Base-by-base conservation (phyloP, 2,888 invertebrate species). In the Epinotia ramella region DNA sequence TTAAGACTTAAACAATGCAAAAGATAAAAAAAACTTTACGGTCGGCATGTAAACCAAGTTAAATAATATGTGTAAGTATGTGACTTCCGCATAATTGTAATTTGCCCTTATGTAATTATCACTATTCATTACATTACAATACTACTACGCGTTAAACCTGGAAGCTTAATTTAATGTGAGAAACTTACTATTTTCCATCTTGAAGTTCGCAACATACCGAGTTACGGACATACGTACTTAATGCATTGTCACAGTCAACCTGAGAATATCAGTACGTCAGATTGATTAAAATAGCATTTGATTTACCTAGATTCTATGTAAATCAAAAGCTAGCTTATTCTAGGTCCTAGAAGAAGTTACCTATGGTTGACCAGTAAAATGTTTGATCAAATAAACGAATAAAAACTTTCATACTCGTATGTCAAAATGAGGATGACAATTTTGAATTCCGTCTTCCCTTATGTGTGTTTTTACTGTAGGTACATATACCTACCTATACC, bases 101-200 rank as follows among this genome's bases (percentile, higher is more conserved):
- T 40, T 56, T 20, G 65, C 65, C 75, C 70, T 75, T 75, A 75
- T 65, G 60, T 75, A 56, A 70, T 40, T 49, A 49, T 60, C 60
- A 49, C 67, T 60, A 24, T 46, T 64, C 46, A 67, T 74, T 73
- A 49, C 46, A 72, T 69, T 75, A 79, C 66, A 73, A 80, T 77
- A 73, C 77, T 72, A 80, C 79, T 83, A 83, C 66, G 78, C 75
- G 67, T 75, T 71, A 73, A 66, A 65, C 79, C 73, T 79, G 79
- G 79, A 79, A 18, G 56, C 18, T 11, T 81, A 81, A 63, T 72
- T 77, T 77, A 73, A 65, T 80, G 82, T 83, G 83, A 79, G 84
- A 83, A 83, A 79, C 76, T 18, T 24, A 66, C 40, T 71, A 59
- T 76, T 28, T 57, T 76, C 18, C 28, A 67, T 72, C 60, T 67